Base-by-base conservation (phyloP, 2,797 vertebrate species). In the Poeciliopsis turneri region DNA sequence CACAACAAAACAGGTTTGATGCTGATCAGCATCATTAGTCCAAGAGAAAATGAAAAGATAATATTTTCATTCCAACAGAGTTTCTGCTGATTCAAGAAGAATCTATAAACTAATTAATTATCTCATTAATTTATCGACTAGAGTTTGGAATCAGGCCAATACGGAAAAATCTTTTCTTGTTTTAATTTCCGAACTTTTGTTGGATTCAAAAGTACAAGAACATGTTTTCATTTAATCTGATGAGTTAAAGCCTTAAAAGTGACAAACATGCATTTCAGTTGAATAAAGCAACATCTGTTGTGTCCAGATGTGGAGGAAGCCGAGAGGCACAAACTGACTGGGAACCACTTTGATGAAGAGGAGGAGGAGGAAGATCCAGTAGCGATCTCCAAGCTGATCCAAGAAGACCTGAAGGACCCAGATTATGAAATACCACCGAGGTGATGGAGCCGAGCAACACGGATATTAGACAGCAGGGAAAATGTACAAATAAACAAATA, bases 401-500 rank as follows among this genome's bases (percentile, higher is more conserved):
- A 20, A 66, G 81, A 83, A 12, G 71, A 81, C 20, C 78, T 49
- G 74, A 81, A 72, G 72, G 84, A 92, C 5, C 86, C 84, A 0
- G 88, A 91, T 57, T 89, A 46, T 33, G 49, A 87, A 23, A 74
- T 79, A 0, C 45, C 76, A 0, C 33, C 78, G 0, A 90, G 90
- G 90, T 90, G 2, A 25, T 8, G 0, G 7, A 55, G 2, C 20
- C n/a, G 53, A 55, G 53, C 53, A 8, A 51, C 47, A 20, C 18
- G 1, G 47, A 8, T 20, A 18, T 55, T 11, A 23, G 11, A 25
- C 18, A 18, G 6, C 47, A 20, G 53, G 53, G 4, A 28, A 57
- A 57, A 28, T 2, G 2, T 6, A 28, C 25, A n/a, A 28, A 57
- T 57, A 57, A 57, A 28, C 10, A 0, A 57, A 57, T 28, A 28